Evolutionary conservation across 1,140 invertebrate genomes (phyloP).

Genomic region (Apis laboriosa): DNA sequence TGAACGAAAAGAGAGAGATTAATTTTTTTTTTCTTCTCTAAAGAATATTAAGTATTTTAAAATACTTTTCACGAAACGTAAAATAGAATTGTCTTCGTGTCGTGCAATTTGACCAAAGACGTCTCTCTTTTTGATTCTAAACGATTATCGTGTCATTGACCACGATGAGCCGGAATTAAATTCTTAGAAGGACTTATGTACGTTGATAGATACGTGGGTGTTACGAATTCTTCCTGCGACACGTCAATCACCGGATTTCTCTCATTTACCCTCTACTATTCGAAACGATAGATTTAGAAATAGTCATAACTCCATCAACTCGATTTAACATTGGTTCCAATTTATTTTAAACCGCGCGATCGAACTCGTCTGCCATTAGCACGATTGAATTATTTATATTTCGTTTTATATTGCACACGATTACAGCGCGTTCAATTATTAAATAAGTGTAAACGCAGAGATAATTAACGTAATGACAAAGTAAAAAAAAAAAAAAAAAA

Average conservation of each 20-base stretch:
- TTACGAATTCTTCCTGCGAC: neutral
- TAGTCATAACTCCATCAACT: neutral
- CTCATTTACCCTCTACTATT: no score
- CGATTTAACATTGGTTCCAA: neutral
- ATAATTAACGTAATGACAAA: neutral
- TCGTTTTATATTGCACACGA: neutral
- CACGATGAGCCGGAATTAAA: conserved; percentile 34
- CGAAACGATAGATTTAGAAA: neutral
- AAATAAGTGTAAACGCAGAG: neutral
- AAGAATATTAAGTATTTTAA: neutral
- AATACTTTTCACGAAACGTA: neutral
- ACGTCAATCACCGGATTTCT: neutral
- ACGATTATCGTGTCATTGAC: neutral
- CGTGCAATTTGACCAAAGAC: neutral
- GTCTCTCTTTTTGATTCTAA: neutral
- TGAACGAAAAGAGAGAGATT: neutral
- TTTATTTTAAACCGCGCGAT: neutral
- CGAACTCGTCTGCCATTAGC: neutral
- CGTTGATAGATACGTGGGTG: neutral
- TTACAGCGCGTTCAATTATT: neutral
- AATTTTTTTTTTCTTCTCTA: neutral
- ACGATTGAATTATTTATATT: conserved; percentile 5
- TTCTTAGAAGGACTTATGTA: neutral
- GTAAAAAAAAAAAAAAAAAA: neutral
- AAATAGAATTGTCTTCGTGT: neutral